These are phyloP conservation scores for Steatornis caripensis DNA, from an alignment of 2,113 vertebrate genomes.

Conservation along the genomic window DNA sequence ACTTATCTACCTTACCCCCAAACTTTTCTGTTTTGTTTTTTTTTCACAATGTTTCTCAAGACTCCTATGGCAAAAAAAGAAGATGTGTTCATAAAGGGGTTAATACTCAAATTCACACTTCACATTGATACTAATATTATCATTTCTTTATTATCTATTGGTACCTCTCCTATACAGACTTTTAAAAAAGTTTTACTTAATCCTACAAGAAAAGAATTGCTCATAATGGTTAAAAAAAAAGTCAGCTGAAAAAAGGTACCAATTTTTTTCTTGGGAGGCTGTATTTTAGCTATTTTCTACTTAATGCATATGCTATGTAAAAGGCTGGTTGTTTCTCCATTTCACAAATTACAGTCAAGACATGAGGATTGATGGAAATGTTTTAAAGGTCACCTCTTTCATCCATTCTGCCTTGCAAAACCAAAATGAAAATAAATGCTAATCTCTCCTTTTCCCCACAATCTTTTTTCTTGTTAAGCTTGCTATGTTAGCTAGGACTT, in stretches of 20 bases:
- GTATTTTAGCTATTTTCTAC: background rate
- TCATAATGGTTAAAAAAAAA: background rate
- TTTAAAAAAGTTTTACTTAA: background rate
- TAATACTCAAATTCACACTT: background rate
- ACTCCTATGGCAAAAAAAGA: background rate
- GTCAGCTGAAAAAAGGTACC: background rate
- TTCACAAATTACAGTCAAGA: background rate
- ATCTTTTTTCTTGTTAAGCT: background rate
- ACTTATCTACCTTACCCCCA: accelerated
- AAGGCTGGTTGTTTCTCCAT: background rate
- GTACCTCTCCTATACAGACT: background rate
- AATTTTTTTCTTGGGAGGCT: accelerated
- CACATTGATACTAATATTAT: background rate
- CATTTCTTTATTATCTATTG: background rate
- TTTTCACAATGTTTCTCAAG: background rate
- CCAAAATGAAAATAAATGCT: background rate
- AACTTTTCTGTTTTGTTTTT: background rate
- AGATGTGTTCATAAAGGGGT: background rate
- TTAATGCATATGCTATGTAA: background rate
- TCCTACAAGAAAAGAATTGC: background rate
- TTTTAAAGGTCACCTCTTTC: background rate
- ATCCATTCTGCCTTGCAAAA: background rate
- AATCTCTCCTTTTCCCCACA: background rate
- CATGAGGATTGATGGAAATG: background rate
- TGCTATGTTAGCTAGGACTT: background rate